Conservation (phyloP, 2,888 invertebrate genomes). For the Yponomeuta evonymella region DNA sequence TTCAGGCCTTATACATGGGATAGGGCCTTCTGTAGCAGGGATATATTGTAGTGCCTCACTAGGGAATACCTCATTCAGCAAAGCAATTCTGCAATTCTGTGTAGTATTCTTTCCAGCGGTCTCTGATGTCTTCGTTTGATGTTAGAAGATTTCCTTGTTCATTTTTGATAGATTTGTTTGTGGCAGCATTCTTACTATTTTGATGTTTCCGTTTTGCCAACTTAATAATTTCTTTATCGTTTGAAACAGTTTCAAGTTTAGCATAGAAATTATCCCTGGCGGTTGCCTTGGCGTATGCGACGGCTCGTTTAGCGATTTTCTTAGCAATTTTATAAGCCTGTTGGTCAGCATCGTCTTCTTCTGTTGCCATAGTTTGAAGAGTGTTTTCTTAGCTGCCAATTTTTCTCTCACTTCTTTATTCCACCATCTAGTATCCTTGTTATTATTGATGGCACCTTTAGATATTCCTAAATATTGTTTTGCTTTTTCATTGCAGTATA, state of each 20-base stretch:
- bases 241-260: constrained; percentile 19
- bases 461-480: no score
- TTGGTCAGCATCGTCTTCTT: constrained; percentile 8
- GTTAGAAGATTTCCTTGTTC: constrained; percentile 18
- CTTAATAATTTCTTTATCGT: constrained; percentile 21
- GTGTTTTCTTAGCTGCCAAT: no score
- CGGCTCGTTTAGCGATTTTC: constrained; percentile 18
- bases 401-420: no score
- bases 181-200: constrained; percentile 6
- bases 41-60: not conserved
- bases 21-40: constrained; percentile 2
- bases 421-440: no score
- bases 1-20: not conserved
- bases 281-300: constrained; percentile 19
- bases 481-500: no score
- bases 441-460: no score
- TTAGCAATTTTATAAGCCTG: constrained; percentile 18
- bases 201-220: constrained; percentile 17
- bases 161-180: constrained; percentile 21
- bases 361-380: no score
- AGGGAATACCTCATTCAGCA: constrained; percentile 10
- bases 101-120: constrained; percentile 18
- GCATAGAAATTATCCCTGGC: constrained; percentile 19
- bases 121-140: constrained; percentile 16
- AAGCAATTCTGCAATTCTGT: not conserved